Conservation (phyloP, 1,140 invertebrate species). For the Brachystomella parvula region DNA sequence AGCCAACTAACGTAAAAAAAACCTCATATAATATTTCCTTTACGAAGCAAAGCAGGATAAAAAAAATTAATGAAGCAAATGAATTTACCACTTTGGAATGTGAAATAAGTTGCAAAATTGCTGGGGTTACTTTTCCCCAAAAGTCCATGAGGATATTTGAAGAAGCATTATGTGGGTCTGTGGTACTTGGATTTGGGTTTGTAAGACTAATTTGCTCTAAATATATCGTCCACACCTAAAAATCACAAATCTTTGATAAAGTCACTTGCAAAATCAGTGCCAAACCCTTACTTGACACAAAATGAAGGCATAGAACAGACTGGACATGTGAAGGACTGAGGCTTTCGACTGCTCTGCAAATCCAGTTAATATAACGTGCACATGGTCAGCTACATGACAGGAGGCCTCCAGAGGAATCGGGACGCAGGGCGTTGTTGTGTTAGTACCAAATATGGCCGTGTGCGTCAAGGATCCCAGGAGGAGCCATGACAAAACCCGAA, state of each 20-base stretch:
- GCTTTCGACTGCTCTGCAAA: slow-evolving; percentile 93
- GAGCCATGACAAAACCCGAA: slow-evolving; percentile 90
- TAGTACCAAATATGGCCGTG: slow-evolving; percentile 55
- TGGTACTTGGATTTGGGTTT: slow-evolving; percentile 49
- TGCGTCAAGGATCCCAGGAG: slow-evolving; percentile 87
- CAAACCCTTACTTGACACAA: slow-evolving; percentile 68
- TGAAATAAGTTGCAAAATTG: slow-evolving; percentile 83
- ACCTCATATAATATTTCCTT: slow-evolving; percentile 33
- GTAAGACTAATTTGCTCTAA: slow-evolving; percentile 76
- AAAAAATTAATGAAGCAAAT: slow-evolving; percentile 1
- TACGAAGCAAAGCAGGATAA: slow-evolving; percentile 54
- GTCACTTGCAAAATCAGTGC: too few relatives aligned
- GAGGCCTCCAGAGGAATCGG: slow-evolving; percentile 93
- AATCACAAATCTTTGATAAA: slow-evolving; percentile 4
- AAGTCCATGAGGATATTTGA: slow-evolving; percentile 90
- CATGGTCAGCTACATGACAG: slow-evolving; percentile 91
- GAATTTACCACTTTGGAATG: slow-evolving; percentile 81
- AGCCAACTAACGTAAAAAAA: slow-evolving; percentile 68
- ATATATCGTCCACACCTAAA: slow-evolving; percentile 92
- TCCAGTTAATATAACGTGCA: slow-evolving; percentile 82
- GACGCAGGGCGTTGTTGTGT: slow-evolving; percentile 52
- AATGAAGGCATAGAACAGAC: slow-evolving; percentile 71
- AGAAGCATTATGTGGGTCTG: slow-evolving; percentile 61
- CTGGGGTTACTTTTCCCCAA: slow-evolving; percentile 95
- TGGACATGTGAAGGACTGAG: slow-evolving; percentile 85